Evolutionary conservation across 2,888 invertebrate species (phyloP).

Genomic region (Eulithis prunata): DNA sequence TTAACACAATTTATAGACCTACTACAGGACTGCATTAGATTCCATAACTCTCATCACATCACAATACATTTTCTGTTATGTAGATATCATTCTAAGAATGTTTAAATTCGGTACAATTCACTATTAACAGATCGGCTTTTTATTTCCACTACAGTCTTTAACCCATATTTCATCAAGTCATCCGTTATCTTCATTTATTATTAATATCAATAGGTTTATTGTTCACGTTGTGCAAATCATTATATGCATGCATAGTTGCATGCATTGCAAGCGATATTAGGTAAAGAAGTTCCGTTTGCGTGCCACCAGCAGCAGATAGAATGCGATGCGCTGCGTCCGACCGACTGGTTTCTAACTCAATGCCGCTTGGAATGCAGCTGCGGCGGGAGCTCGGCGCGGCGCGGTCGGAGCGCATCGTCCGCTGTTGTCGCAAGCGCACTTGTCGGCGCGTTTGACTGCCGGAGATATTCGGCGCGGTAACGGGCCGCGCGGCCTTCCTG

Average conservation of each 20-base stretch:
- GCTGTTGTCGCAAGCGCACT: constrained; percentile 83
- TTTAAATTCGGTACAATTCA: too few relatives aligned
- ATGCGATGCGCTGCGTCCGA: constrained; percentile 48
- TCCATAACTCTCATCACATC: too few relatives aligned
- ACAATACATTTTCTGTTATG: too few relatives aligned
- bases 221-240: constrained; percentile 40
- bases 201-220: neutral
- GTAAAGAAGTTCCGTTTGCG: constrained; percentile 44
- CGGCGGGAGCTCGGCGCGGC: constrained; percentile 47
- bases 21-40: too few relatives aligned
- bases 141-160: constrained; percentile 1
- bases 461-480: constrained; percentile 84
- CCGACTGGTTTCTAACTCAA: constrained; percentile 81
- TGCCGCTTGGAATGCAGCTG: constrained; percentile 80
- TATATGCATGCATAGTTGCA: constrained; percentile 8
- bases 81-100: too few relatives aligned
- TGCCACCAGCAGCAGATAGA: constrained; percentile 25
- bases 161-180: constrained; percentile 5
- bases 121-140: too few relatives aligned
- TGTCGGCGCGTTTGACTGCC: constrained; percentile 83
- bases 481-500: constrained; percentile 83
- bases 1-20: too few relatives aligned
- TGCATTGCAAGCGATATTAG: constrained; percentile 43
- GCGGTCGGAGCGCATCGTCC: constrained; percentile 66
- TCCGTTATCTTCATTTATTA: constrained; percentile 7